Evolutionary conservation across 2,113 vertebrate genomes (phyloP).

Genomic region (Psephotus haematonotus): DNA sequence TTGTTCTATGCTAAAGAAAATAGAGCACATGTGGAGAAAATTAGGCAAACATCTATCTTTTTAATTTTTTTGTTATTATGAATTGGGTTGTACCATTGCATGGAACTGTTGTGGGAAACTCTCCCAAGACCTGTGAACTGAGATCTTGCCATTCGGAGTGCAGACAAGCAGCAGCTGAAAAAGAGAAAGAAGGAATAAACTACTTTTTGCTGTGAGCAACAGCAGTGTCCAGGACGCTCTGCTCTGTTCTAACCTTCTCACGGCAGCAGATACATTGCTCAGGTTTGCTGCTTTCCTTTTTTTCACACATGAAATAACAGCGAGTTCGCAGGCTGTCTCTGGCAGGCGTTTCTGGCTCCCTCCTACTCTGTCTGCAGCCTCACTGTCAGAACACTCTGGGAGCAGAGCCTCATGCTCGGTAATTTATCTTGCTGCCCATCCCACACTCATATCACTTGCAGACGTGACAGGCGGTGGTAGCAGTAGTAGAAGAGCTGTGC

Average conservation of each 20-base stretch:
- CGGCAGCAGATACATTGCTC: constrained; percentile 1
- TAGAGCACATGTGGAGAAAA: constrained; percentile 60
- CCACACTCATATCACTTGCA: constrained; percentile 43
- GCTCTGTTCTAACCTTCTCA: neutral
- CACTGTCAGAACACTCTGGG: constrained; percentile 46
- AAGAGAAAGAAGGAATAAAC: neutral
- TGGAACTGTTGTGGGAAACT: constrained; percentile 38
- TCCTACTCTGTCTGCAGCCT: constrained; percentile 62
- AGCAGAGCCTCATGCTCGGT: constrained; percentile 13
- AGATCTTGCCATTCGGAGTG: neutral
- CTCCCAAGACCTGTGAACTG: constrained; percentile 24
- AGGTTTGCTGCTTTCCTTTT: constrained; percentile 51
- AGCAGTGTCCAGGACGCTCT: neutral
- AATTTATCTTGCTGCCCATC: constrained; percentile 57
- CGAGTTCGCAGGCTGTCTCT: constrained; percentile 34
- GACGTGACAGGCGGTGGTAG: constrained; percentile 15
- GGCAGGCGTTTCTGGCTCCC: constrained; percentile 50
- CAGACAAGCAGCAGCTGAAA: constrained; percentile 21
- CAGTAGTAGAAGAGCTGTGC: neutral
- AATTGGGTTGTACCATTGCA: constrained; percentile 26
- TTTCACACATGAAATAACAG: constrained; percentile 36
- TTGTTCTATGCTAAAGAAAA: constrained; percentile 53
- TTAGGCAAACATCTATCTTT: constrained; percentile 22
- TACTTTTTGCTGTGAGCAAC: neutral
- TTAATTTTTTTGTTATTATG: neutral